phyloP scores from a whole-genome alignment of 2,797 vertebrate species.

The Ctenochaetus hawaiiensis region DNA sequence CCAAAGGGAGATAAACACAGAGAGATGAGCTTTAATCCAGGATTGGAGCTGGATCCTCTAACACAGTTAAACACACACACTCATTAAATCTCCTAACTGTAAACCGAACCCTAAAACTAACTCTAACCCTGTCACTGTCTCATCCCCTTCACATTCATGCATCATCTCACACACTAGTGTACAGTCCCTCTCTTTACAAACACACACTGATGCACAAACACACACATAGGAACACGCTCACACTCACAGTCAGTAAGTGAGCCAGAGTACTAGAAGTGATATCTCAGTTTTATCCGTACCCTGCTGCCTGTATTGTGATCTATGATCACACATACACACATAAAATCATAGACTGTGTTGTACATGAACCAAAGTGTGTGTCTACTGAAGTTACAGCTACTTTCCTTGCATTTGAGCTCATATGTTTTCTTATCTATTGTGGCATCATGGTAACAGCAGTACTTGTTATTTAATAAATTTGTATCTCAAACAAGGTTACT shows the following conservation, averaged over 20 bases:
- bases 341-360: slow-evolving; percentile 10
- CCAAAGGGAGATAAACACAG: slow-evolving; percentile 64
- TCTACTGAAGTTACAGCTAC: no score
- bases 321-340: slow-evolving; percentile 3
- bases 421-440: no score
- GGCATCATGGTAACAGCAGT: no score
- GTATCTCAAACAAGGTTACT: no score
- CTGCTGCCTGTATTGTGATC: slow-evolving; percentile 14
- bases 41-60: slow-evolving; percentile 72
- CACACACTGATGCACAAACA: not conserved
- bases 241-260: not conserved
- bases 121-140: slow-evolving; percentile 6
- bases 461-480: no score
- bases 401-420: no score
- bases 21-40: slow-evolving; percentile 75
- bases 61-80: slow-evolving; percentile 78
- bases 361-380: not conserved
- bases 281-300: slow-evolving; percentile 15
- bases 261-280: not conserved
- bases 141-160: not conserved
- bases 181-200: not conserved
- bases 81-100: slow-evolving; percentile 12
- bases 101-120: not conserved
- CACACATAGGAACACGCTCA: not conserved
- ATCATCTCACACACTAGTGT: not conserved